Base-by-base conservation (phyloP, 2,113 vertebrate species). In the Poecilia latipinna region DNA sequence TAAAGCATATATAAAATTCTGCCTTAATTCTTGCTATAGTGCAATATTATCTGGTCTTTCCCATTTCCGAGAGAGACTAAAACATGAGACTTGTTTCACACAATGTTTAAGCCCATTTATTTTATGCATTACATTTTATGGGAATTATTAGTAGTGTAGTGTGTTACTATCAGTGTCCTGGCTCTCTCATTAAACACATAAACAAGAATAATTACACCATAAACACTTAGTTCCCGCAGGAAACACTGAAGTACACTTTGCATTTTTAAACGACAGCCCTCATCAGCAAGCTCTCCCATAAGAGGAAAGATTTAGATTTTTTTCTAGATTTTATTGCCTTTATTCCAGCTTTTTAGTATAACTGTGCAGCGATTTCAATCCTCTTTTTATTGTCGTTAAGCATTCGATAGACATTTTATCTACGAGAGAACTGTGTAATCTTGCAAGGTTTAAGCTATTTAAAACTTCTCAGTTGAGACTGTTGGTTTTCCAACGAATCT, bases 141-240 rank as follows among this genome's bases (percentile, higher is more conserved):
- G 48, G 4, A 22, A 22, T 54, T 51, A 22, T 54, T 54, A 54
- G 17, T 22, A 8, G 17, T 54, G 2, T 54, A 10, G 7, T 24
- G 24, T 24, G 24, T 24, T 19, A n/a, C 22, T 24, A 28, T 67
- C 65, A 28, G 6, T 42, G 35, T 44, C 26, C 10, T 19, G 22
- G 10, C 61, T n/a, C 32, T 78, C 78, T 65, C 80, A 51, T 35
- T 66, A 68, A 74, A 33, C 33, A 57, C 24, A 81, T 81, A 32
- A 74, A 79, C 39, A 68, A 37, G 68, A 64, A 63, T 71, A 77
- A 67, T 32, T 39, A 44, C 35, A 17, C 4, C 0, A 1, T 44
- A 39, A 42, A 22, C 66, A n/a, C 2, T 75, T 81, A 72, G 42
- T 74, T 37, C 39, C 26, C 72, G 68, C 51, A 1, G 1, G 65